A percentile compares a stretch with the other conserved stretches of the same genome.
Evolutionary conservation across 1,140 invertebrate species (phyloP).

Genomic region (Sarcophaga bullata): DNA sequence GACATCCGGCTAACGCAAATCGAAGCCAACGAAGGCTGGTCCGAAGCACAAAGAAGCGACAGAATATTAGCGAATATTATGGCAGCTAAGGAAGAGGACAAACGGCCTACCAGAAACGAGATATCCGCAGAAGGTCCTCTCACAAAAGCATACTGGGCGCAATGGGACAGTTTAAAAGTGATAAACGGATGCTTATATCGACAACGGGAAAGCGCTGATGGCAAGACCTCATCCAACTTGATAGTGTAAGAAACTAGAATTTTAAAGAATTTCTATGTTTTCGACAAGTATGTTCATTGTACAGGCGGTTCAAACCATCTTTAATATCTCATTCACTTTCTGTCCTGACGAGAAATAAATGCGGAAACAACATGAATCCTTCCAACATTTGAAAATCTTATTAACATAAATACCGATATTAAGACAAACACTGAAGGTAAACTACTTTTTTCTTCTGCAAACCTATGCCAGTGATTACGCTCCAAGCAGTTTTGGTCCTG

Average conservation of each 20-base stretch:
- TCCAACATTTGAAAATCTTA: constrained; percentile 43
- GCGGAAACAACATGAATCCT: constrained; percentile 26
- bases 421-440: constrained; percentile 50
- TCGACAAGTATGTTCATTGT: constrained; percentile 49
- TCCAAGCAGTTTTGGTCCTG: constrained; percentile 60
- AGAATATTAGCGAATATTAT: too few relatives aligned
- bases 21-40: too few relatives aligned
- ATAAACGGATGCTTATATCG: too few relatives aligned
- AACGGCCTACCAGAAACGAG: too few relatives aligned
- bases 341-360: constrained; percentile 45
- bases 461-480: constrained; percentile 60
- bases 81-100: too few relatives aligned
- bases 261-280: constrained; percentile 50
- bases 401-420: constrained; percentile 43
- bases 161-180: too few relatives aligned
- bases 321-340: constrained; percentile 25
- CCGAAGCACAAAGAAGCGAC: too few relatives aligned
- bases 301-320: constrained; percentile 46
- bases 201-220: too few relatives aligned
- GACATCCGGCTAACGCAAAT: too few relatives aligned
- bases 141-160: too few relatives aligned
- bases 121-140: too few relatives aligned
- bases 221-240: neutral
- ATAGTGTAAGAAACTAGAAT: too few relatives aligned
- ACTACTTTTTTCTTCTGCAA: constrained; percentile 50